phyloP scores from a whole-genome alignment of 2,797 vertebrate genomes.

The Muscicapa comitata region DNA sequence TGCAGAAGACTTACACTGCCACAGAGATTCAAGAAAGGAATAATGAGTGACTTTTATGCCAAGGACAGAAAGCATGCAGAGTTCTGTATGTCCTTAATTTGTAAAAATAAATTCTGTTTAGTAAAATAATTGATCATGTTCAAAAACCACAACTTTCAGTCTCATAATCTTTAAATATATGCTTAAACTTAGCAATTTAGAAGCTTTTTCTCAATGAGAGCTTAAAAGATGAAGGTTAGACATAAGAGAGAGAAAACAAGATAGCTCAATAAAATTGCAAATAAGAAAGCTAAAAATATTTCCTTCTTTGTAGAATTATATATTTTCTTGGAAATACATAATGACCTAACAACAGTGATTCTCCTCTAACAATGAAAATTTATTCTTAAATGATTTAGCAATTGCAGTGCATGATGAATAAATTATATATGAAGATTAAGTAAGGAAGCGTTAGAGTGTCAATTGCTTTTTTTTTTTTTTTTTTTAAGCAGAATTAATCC shows the following conservation, averaged over 20 bases:
- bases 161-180: neutral
- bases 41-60: neutral
- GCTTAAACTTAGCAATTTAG: neutral
- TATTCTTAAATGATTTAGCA: constrained; percentile 76
- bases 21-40: neutral
- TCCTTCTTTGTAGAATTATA: neutral
- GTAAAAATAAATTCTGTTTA: neutral
- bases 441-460: constrained; percentile 57
- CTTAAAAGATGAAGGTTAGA: neutral
- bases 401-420: constrained; percentile 64
- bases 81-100: neutral
- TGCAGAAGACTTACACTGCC: neutral
- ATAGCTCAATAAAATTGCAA: neutral
- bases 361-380: constrained; percentile 65
- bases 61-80: neutral
- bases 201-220: neutral
- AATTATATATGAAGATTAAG: constrained; percentile 76
- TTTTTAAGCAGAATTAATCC: constrained; percentile 45
- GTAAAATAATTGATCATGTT: neutral
- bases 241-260: neutral
- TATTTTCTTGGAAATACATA: constrained; percentile 51
- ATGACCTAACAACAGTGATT: constrained; percentile 39
- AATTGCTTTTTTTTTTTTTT: constrained; percentile 31
- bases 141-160: neutral
- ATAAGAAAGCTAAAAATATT: constrained; percentile 34